Base-by-base conservation (phyloP, 1,140 invertebrate species). In the Bombus superbus region DNA sequence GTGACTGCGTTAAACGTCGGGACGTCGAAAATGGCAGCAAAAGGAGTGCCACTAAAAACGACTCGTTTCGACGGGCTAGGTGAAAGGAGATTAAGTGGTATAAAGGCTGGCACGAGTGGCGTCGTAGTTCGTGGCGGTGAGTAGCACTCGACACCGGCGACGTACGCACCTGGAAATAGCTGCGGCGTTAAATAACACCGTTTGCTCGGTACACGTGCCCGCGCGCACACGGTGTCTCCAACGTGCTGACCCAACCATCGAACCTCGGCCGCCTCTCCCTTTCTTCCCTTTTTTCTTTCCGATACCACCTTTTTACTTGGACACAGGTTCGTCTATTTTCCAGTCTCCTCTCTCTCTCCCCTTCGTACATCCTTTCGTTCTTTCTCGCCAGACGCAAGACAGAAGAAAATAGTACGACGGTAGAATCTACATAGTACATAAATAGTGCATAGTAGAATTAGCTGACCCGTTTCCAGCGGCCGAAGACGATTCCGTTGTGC, bases 101-200 rank as follows among this genome's bases (percentile, higher is more conserved):
- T 69, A 82, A 64, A 80, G 72, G 38, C 75, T 77, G 75, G 44
- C 35, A n/a, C 35, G 47, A 81, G 85, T 71, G 53, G 28, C 62
- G 35, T 86, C 66, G 83, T 74, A 79, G 83, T 59, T 68, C 32
- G 68, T 32, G 47, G 47, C 40, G 77, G 40, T n/a, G 79, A 86
- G 79, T 69, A 76, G 71, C 84, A 75, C 85, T 83, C 81, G 81
- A 83, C 81, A 69, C 66, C 40, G 85, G 35, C 72, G 81, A 83
- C 68, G 81, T 47, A 83, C 69, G 85, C 81, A 86, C 75, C 68
- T 86, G 81, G 68, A 83, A 86, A 86, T 86, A 86, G 66, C 81
- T 77, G 74, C 72, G 15, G 44, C 72, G 84, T 80, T 86, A 86
- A 86, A 86, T 86, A 86, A 81, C 84, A 81, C 13, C 69, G 77